Percentiles rank a stretch among this genome's conserved stretches.
Evolutionary conservation across 2,888 invertebrate species (phyloP).

Genomic region (Lasioglossum calceatum): DNA sequence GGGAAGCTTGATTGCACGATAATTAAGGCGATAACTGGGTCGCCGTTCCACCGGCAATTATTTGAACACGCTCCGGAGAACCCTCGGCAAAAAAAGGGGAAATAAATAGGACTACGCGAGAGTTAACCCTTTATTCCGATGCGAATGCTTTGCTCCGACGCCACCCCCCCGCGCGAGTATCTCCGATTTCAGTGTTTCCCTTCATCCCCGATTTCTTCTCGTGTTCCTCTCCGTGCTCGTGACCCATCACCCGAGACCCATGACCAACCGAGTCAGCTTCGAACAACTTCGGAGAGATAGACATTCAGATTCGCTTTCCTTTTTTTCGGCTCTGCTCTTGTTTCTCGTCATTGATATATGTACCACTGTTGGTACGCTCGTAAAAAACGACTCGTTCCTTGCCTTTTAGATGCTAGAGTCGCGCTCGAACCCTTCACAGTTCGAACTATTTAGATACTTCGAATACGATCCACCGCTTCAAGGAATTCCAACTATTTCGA

Average conservation of each 20-base stretch:
- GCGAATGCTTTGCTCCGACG: conserved; percentile 15
- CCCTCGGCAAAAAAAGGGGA: conserved; percentile 2
- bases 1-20: conserved; percentile 4
- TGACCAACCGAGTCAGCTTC: conserved; percentile 12
- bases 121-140: conserved; percentile 31
- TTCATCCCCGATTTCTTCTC: background rate
- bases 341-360: background rate
- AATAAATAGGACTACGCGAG: conserved; percentile 18
- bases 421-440: background rate
- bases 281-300: background rate
- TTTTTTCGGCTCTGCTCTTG: background rate
- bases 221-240: background rate
- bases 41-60: conserved; percentile 27
- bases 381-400: background rate
- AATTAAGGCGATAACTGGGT: conserved; percentile 29
- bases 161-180: conserved; percentile 7
- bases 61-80: conserved; percentile 8
- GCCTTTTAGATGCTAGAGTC: background rate
- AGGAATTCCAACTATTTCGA: background rate
- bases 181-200: conserved; percentile 16
- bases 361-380: background rate
- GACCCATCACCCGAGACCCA: background rate
- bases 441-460: background rate
- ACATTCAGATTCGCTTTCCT: background rate
- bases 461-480: background rate